Base-by-base conservation (phyloP, 2,888 invertebrate genomes). In the Electrophaes corylata region DNA sequence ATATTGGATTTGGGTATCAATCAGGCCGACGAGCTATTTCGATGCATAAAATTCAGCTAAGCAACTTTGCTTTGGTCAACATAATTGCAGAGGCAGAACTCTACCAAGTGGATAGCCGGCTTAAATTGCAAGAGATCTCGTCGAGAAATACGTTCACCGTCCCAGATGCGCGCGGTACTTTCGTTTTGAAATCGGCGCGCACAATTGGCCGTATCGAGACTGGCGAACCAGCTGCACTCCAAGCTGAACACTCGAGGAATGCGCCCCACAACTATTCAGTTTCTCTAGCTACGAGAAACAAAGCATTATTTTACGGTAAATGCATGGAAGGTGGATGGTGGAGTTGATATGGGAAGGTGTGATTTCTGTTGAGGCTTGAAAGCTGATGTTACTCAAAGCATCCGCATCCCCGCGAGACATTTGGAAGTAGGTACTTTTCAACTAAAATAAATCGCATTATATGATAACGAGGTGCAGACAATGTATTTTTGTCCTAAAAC, bases 161-260 rank as follows among this genome's bases (percentile, higher is more conserved):
- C 91, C 91, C 87, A 89, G 89, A 89, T 90, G 91, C 87, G 89
- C 86, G 86, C 84, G 83, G 88, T 88, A 91, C 91, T 91, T 91
- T 91, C 91, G 88, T 91, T 91, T 91, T 89, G 91, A 91, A 91
- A 91, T 91, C 91, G 86, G 84, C 85, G 84, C 88, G 84, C 83
- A 90, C 91, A 90, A 90, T 90, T 89, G 88, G 84, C 89, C 88
- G 88, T 88, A 84, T 86, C 88, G 86, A 88, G 89, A 83, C 82
- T 84, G 79, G 81, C 82, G 73, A 43, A 76, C 81, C 78, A 83
- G 79, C 80, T 79, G 84, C 80, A 80, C 67, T 61, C 64, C 63
- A 61, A 57, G 54, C 62, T 62, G 71, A 74, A 69, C 70, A 71
- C 76, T 79, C 76, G 80, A 79, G 79, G 78, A 79, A 81, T 82